Evolutionary conservation across 2,888 invertebrate genomes (phyloP).

Genomic region (Thera obeliscata): DNA sequence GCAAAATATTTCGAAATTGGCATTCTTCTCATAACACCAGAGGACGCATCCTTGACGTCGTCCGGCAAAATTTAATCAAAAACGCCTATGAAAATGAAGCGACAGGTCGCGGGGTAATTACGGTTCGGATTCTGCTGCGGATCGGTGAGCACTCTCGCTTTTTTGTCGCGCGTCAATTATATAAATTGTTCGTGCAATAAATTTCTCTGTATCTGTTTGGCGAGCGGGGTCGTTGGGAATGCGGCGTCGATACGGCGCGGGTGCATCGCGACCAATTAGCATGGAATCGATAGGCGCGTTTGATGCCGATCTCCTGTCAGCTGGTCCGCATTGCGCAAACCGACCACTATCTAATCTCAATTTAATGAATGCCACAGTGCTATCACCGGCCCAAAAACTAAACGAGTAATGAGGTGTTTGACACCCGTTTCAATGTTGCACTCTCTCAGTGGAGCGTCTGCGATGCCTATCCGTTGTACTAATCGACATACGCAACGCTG

Average conservation of each 20-base stretch:
- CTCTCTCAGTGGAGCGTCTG: background rate
- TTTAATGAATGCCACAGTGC: slow-evolving; percentile 74
- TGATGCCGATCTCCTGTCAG: slow-evolving; percentile 78
- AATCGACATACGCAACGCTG: background rate
- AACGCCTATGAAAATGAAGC: slow-evolving; percentile 70
- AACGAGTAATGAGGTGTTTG: slow-evolving; percentile 27
- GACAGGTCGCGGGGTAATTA: slow-evolving; percentile 71
- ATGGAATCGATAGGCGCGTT: slow-evolving; percentile 81
- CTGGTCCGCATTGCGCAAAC: slow-evolving; percentile 72
- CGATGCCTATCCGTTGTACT: background rate
- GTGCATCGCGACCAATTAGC: slow-evolving; percentile 79
- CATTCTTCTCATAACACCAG: slow-evolving; percentile 80
- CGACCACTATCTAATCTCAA: slow-evolving; percentile 75
- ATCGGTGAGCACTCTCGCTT: slow-evolving; percentile 78
- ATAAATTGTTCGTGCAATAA: slow-evolving; percentile 83
- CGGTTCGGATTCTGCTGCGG: slow-evolving; percentile 65
- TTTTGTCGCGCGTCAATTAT: slow-evolving; percentile 83
- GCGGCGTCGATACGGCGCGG: slow-evolving; percentile 69
- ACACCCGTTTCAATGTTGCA: slow-evolving; percentile 20
- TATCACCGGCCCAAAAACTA: slow-evolving; percentile 52
- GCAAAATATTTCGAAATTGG: slow-evolving; percentile 81
- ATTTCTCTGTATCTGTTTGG: slow-evolving; percentile 80
- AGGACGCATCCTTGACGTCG: slow-evolving; percentile 75
- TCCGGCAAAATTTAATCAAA: slow-evolving; percentile 70
- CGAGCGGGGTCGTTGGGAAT: slow-evolving; percentile 69